Conservation (phyloP, 2,888 invertebrate genomes). For the Lepidocyrtoides sp. region DNA sequence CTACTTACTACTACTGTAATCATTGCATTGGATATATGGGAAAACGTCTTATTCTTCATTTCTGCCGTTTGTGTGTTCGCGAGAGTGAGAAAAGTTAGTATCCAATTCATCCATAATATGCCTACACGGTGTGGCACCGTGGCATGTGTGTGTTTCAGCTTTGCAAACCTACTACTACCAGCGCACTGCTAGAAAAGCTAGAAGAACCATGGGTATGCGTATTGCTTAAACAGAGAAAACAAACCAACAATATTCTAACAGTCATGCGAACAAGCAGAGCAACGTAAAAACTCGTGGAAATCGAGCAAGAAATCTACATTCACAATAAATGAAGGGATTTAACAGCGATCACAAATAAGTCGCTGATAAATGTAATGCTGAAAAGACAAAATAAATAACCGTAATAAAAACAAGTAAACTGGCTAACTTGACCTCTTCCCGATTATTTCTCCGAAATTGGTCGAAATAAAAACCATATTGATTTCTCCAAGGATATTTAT, state of each 20-base stretch:
- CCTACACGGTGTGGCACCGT: background rate
- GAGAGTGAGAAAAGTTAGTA: constrained; percentile 21
- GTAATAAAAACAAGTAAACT: too few relatives aligned
- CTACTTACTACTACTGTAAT: background rate
- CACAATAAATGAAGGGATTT: background rate
- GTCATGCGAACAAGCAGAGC: constrained; percentile 51
- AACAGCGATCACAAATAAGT: background rate
- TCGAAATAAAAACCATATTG: too few relatives aligned
- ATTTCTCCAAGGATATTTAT: too few relatives aligned
- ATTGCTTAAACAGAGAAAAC: background rate
- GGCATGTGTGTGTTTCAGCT: background rate
- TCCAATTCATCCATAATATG: constrained; percentile 26
- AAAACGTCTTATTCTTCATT: constrained; percentile 51
- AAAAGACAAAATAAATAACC: too few relatives aligned
- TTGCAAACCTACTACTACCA: background rate
- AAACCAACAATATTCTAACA: constrained; percentile 51
- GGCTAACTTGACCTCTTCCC: too few relatives aligned
- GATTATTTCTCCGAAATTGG: too few relatives aligned
- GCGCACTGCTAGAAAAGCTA: background rate
- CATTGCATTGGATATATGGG: constrained; percentile 1
- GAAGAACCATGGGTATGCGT: background rate
- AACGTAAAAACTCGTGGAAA: constrained; percentile 48
- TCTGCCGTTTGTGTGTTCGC: background rate
- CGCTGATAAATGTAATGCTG: too few relatives aligned
- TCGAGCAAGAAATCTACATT: constrained; percentile 47